phyloP scores from a whole-genome alignment of 2,888 invertebrate species.

The Andrena praecox region DNA sequence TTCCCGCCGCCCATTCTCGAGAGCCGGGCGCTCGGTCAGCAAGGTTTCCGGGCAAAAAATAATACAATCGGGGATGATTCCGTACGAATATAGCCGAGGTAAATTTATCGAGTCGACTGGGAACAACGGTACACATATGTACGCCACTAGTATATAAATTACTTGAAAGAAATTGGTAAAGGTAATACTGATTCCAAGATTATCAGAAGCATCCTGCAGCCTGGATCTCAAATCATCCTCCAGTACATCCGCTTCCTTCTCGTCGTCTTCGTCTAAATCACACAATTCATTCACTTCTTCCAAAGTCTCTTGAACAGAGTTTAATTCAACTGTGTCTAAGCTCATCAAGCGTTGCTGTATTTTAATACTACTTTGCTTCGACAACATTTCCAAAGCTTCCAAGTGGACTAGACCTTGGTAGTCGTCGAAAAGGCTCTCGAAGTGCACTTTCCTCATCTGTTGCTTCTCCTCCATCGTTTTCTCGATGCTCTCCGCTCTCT shows the following conservation, averaged over 20 bases:
- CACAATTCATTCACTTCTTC: constrained; percentile 92
- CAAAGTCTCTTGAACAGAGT: constrained; percentile 91
- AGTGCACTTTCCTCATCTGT: constrained; percentile 87
- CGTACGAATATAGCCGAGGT: background rate
- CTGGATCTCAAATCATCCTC: constrained; percentile 86
- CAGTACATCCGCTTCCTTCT: constrained; percentile 80
- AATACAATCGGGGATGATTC: background rate
- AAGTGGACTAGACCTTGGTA: constrained; percentile 95
- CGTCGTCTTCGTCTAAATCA: constrained; percentile 90
- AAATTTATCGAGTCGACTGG: too few species aligned
- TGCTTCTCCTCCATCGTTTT: constrained; percentile 85
- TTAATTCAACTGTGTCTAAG: constrained; percentile 87
- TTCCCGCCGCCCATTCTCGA: too few species aligned
- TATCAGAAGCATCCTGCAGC: constrained; percentile 87
- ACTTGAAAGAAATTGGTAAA: constrained; percentile 87
- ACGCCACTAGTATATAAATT: constrained; percentile 26
- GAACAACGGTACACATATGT: background rate
- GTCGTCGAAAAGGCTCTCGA: constrained; percentile 94
- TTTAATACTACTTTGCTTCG: constrained; percentile 91
- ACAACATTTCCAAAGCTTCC: constrained; percentile 96
- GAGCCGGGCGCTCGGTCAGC: too few species aligned
- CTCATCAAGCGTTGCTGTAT: constrained; percentile 88
- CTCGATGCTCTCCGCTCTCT: constrained; percentile 88
- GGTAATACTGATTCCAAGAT: constrained; percentile 88
- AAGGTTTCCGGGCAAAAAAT: too few species aligned